Base-by-base conservation (phyloP, 2,113 vertebrate species). In the Malurus elegans region DNA sequence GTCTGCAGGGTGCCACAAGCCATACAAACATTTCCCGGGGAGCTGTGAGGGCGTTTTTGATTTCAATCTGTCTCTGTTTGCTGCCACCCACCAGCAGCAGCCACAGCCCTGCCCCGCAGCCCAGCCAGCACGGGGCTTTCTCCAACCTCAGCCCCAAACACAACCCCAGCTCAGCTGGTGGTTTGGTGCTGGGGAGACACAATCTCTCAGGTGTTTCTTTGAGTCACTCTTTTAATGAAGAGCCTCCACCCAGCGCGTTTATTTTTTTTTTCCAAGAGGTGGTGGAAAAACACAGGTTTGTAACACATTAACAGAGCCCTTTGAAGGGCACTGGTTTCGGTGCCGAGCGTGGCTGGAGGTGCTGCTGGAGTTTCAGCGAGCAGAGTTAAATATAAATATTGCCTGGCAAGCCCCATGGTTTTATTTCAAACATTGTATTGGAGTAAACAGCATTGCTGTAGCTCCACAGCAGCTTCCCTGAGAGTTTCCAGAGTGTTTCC, bases 1-100 rank as follows among this genome's bases (percentile, higher is more conserved):
- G 0, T 12, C 36, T 47, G 58, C 24, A 4, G 67, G 23, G 42
- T 1, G 31, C 18, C 5, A 16, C 12, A 4, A 1, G 3, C 17
- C 18, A 2, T 1, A 16, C 6, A 16, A 23, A 5, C 2, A 0
- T 20, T 48, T 56, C 81, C 56, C 3, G 14, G 26, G 2, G 45
- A 66, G 44, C 51, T 51, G 69, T 53, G 1, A 40, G 48, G 8
- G 0, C 38, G 3, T 2, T n/a, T n/a, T 20, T 15, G 16, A 2
- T 28, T 10, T 14, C 6, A 8, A 2, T 0, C 3, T 1, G 6
- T 34, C 36, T 54, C 31, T 2, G 9, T 36, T 28, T 8, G 78
- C 17, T 16, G 1, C 10, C 10, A 2, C 45, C 70, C 56, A 2
- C 3, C 31, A 21, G 3, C 60, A 34, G 64, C 86, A 60, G 24